A percentile compares a stretch with the other conserved stretches of the same genome.
Evolutionary conservation across 2,797 vertebrate species (phyloP).

Genomic region (Pangasius macronema): DNA sequence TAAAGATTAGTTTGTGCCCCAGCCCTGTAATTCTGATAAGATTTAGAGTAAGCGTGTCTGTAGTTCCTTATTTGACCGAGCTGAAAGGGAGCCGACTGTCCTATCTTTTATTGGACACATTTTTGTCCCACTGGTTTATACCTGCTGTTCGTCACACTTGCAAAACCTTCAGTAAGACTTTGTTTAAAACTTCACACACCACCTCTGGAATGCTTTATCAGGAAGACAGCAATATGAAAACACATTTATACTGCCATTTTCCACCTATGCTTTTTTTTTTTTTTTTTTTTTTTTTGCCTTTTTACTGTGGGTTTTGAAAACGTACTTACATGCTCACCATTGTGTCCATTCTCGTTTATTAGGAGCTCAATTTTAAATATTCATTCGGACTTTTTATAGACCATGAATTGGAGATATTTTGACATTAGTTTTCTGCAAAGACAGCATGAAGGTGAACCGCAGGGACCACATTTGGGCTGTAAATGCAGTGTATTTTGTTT

Average conservation of each 20-base stretch:
- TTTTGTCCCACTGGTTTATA: constrained; percentile 69
- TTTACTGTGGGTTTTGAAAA: constrained; percentile 64
- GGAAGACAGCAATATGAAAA: constrained; percentile 69
- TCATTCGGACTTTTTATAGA: constrained; percentile 43
- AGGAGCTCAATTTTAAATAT: constrained; percentile 59
- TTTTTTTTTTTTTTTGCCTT: constrained; percentile 42
- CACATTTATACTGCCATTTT: constrained; percentile 62
- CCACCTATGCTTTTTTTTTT: background rate
- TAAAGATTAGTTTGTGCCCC: constrained; percentile 52
- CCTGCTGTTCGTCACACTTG: constrained; percentile 75
- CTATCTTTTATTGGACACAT: constrained; percentile 69
- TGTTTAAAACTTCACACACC: constrained; percentile 69
- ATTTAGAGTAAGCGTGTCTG: constrained; percentile 63
- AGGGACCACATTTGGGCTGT: background rate
- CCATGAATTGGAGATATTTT: background rate
- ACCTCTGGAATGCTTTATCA: constrained; percentile 70
- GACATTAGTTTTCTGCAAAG: background rate
- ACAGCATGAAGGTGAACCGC: constrained; percentile 27
- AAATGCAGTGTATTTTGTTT: constrained; percentile 20
- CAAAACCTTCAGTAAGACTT: constrained; percentile 66
- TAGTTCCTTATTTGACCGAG: constrained; percentile 73
- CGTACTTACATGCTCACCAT: constrained; percentile 67
- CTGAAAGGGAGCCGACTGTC: constrained; percentile 57
- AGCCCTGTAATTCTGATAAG: constrained; percentile 53
- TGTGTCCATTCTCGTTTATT: constrained; percentile 50